Percentiles rank a stretch among this genome's conserved stretches.
Conservation (phyloP, 2,797 vertebrate genomes). For the Eutrigla gurnardus region DNA sequence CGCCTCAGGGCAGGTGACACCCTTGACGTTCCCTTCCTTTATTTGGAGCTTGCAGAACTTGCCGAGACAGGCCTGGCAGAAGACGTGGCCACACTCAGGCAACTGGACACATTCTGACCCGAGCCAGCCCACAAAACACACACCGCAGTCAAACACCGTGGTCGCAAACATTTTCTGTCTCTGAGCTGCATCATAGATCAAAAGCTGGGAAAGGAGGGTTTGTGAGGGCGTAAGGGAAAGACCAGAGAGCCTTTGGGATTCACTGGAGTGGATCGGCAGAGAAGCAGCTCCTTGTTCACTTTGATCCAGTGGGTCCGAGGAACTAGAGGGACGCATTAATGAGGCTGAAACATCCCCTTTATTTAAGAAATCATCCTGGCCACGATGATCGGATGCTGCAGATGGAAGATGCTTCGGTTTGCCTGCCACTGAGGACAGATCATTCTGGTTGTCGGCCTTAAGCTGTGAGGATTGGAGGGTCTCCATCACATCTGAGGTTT, state of each 20-base stretch:
- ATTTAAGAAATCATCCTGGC: background rate
- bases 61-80: slow-evolving; percentile 87
- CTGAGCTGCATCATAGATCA: slow-evolving; percentile 87
- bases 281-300: slow-evolving; percentile 16
- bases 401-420: background rate
- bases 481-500: background rate
- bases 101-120: slow-evolving; percentile 88
- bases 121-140: slow-evolving; percentile 87
- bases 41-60: slow-evolving; percentile 90
- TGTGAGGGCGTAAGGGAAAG: slow-evolving; percentile 40
- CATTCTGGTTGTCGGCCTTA: rapidly evolving
- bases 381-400: background rate
- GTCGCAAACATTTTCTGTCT: slow-evolving; percentile 85
- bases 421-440: background rate
- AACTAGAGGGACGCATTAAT: background rate
- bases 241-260: background rate
- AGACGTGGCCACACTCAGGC: slow-evolving; percentile 87
- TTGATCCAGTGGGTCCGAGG: background rate
- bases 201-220: slow-evolving; percentile 83
- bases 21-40: slow-evolving; percentile 86
- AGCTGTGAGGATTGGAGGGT: slow-evolving; percentile 7
- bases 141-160: slow-evolving; percentile 85
- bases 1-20: slow-evolving; percentile 88
- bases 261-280: slow-evolving; percentile 42
- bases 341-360: slow-evolving; percentile 7